Evolutionary conservation across 1,140 invertebrate species (phyloP).

Genomic region (Hyles euphorbiae): DNA sequence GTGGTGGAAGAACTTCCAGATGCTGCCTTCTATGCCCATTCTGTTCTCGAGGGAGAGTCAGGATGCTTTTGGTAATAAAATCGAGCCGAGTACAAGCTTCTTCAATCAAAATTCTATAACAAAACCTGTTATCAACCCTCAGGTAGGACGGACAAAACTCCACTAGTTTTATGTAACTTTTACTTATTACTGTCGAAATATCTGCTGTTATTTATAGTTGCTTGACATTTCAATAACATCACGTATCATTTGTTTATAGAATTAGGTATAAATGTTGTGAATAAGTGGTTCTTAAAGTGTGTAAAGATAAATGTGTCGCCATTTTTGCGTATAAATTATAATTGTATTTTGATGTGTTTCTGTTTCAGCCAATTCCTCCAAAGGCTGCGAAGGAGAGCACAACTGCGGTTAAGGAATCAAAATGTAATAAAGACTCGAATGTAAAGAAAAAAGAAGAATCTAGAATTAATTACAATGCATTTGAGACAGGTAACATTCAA

Average conservation of each 20-base stretch:
- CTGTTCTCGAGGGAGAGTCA: conserved; percentile 65
- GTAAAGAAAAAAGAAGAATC: conserved; percentile 41
- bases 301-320: conserved; percentile 22
- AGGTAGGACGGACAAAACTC: conserved; percentile 41
- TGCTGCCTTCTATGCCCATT: conserved; percentile 76
- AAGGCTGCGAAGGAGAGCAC: conserved; percentile 22
- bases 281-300: background rate
- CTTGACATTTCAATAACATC: background rate
- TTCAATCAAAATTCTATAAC: conserved; percentile 41
- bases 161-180: conserved; percentile 19
- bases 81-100: conserved; percentile 54
- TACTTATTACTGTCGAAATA: background rate
- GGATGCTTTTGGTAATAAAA: conserved; percentile 65
- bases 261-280: background rate
- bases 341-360: conserved; percentile 17
- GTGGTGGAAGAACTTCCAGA: conserved; percentile 52
- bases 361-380: conserved; percentile 38
- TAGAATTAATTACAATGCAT: conserved; percentile 40
- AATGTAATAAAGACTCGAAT: conserved; percentile 21
- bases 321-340: conserved; percentile 28
- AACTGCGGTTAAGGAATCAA: conserved; percentile 29
- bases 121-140: conserved; percentile 43
- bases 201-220: conserved; percentile 1
- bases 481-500: conserved; percentile 46
- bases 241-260: background rate